Evolutionary conservation across 2,113 vertebrate genomes (phyloP).

Genomic region (Melierax canorus): DNA sequence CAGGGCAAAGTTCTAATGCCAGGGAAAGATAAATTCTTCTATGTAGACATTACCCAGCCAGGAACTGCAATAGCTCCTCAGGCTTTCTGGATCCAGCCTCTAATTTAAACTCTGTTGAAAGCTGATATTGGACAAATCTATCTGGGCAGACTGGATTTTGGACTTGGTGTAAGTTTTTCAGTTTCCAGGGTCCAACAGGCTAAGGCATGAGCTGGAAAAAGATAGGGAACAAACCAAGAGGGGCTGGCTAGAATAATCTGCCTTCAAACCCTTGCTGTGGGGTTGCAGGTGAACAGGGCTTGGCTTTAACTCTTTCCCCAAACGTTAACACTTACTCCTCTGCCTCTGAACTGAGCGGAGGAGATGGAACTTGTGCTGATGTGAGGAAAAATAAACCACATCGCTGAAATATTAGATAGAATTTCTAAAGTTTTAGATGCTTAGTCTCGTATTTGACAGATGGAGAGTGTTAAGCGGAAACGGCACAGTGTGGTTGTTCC

Average conservation of each 20-base stretch:
- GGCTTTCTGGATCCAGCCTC: conserved; percentile 46
- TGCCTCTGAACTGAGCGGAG: neutral
- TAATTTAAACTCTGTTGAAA: conserved; percentile 1
- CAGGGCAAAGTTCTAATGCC: conserved; percentile 42
- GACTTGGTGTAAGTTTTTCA: neutral
- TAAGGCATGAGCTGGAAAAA: neutral
- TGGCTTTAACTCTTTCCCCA: neutral
- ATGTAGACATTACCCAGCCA: neutral
- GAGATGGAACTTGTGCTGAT: neutral
- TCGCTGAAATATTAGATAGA: neutral
- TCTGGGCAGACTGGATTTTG: conserved; percentile 30
- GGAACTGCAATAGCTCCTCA: conserved; percentile 13
- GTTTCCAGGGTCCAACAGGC: neutral
- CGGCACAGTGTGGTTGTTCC: neutral
- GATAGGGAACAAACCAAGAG: neutral
- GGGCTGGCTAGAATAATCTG: neutral
- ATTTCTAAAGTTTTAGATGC: neutral
- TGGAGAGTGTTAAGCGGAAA: neutral
- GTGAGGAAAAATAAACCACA: neutral
- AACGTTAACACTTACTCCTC: neutral
- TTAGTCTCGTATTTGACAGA: neutral
- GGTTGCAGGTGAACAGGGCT: neutral
- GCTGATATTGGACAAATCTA: conserved; percentile 9
- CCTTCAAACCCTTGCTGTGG: neutral
- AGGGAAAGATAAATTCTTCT: conserved; percentile 34